Base-by-base conservation (phyloP, 2,888 invertebrate genomes). In the Diaperis boleti region DNA sequence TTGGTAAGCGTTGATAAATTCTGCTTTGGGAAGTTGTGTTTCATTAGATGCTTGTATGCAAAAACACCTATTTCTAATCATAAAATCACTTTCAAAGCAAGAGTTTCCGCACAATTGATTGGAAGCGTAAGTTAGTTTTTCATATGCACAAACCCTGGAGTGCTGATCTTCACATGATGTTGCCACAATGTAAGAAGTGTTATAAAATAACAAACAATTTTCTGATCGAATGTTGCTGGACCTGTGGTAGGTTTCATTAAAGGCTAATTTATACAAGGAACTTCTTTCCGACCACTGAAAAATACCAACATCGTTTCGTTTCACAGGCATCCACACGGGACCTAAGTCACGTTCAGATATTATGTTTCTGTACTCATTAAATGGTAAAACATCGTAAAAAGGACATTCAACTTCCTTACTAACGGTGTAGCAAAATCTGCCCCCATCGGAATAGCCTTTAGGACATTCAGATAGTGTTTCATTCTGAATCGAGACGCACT, bases 1-100 rank as follows among this genome's bases (percentile, higher is more conserved):
- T 47, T 75, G 75, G 37, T 74, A 72, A 1, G 70, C 66, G 14
- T 65, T 8, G 8, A 67, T 11, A 45, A 75, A 70, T 26, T 74
- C 73, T 1, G 70, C 72, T 44, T 35, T 52, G 5, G 26, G 13
- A 11, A 13, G 13, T 14, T 22, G 14, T 1, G 11, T 20, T 18
- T n/a, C 15, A 1, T 15, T 11, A 2, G 45, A 18, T 7, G n/a
- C n/a, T 11, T 10, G 11, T 10, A 47, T 7, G 29, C 45, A 47
- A 7, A 47, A 47, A 29, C 45, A 47, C 8, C n/a, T 47, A 3
- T 7, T 22, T 13, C 20, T 47, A 3, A 14, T 4, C 7, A 7
- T 13, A 15, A 14, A 47, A 29, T 47, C 15, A 14, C 26, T 29
- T 29, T 29, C 20, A 7, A n/a, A n/a, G 31, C 45, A 47, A 7